phyloP scores from a whole-genome alignment of 2,888 invertebrate genomes.

The Dioctria linearis region DNA sequence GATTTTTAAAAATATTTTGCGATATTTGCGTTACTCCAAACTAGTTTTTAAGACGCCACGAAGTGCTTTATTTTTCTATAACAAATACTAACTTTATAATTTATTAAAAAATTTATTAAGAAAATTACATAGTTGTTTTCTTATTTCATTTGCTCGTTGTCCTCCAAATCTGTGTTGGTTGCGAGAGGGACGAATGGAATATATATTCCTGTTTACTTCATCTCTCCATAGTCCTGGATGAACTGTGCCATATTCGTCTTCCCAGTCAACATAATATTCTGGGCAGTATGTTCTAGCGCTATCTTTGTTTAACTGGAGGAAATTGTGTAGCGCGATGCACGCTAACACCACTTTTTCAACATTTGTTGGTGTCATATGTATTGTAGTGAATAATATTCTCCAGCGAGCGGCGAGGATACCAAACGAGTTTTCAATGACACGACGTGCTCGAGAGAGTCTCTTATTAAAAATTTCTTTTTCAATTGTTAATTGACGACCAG shows the following conservation, averaged over 20 bases:
- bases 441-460: constrained; percentile 43
- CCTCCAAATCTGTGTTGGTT: too few relatives aligned
- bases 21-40: too few relatives aligned
- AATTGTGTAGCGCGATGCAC: constrained; percentile 52
- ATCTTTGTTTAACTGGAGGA: not conserved
- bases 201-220: too few relatives aligned
- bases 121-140: too few relatives aligned
- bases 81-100: too few relatives aligned
- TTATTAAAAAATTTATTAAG: too few relatives aligned
- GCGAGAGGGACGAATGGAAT: too few relatives aligned
- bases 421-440: constrained; percentile 48
- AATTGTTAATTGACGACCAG: constrained; percentile 23
- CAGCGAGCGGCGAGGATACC: constrained; percentile 26
- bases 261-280: constrained; percentile 22
- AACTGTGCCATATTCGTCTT: not conserved
- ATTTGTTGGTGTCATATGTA: constrained; percentile 53
- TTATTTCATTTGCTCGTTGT: too few relatives aligned
- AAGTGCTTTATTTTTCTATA: too few relatives aligned
- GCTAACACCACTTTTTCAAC: constrained; percentile 49
- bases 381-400: constrained; percentile 40
- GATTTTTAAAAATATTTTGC: too few relatives aligned
- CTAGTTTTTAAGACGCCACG: too few relatives aligned
- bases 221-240: not conserved
- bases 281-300: not conserved
- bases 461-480: constrained; percentile 50